phyloP scores from a whole-genome alignment of 2,113 vertebrate genomes.

The Melanostigma gelatinosum region DNA sequence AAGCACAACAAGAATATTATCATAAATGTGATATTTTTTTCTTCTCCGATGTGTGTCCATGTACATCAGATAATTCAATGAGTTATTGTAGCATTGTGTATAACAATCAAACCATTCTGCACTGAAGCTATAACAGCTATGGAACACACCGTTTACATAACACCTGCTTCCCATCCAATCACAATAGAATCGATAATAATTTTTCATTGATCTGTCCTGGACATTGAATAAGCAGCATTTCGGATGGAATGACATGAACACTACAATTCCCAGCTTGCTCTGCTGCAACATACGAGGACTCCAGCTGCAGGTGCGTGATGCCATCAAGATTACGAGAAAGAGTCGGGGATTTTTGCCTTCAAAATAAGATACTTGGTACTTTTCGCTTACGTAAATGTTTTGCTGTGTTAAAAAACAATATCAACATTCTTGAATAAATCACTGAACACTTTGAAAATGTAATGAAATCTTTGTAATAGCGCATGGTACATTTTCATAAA shows the following conservation, averaged over 20 bases:
- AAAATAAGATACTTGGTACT: conserved; percentile 4
- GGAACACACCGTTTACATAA: background rate
- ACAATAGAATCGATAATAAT: background rate
- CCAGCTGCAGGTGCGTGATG: background rate
- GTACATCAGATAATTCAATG: background rate
- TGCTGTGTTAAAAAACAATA: background rate
- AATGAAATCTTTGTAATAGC: background rate
- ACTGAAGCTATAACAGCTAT: background rate
- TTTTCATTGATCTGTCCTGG: background rate
- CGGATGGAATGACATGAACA: background rate
- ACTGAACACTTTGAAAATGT: background rate
- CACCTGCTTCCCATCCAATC: background rate
- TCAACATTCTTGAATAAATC: background rate
- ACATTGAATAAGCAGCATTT: background rate
- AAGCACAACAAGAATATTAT: background rate
- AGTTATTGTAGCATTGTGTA: conserved; percentile 7
- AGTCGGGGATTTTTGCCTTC: background rate
- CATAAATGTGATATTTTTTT: conserved; percentile 18
- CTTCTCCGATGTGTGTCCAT: background rate
- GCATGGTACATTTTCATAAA: background rate
- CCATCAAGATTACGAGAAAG: too few species aligned
- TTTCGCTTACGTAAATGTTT: background rate
- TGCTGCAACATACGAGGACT: background rate
- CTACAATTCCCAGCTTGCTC: conserved; percentile 26
- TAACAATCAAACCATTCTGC: background rate